A percentile compares a stretch with the other conserved stretches of the same genome.
Evolutionary conservation across 2,113 vertebrate genomes (phyloP).

Genomic region (Athene cunicularia): DNA sequence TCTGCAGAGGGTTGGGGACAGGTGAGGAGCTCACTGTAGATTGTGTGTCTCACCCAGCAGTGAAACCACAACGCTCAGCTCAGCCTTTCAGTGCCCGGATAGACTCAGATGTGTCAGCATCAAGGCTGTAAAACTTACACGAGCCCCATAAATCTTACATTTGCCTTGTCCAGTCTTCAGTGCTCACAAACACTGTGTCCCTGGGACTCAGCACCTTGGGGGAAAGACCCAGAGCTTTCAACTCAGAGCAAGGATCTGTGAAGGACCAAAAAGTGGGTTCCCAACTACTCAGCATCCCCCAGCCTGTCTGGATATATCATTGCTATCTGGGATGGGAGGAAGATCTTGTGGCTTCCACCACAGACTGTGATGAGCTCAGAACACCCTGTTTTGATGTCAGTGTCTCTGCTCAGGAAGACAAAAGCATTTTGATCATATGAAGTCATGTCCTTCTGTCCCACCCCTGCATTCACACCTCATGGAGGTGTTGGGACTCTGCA

Average conservation of each 20-base stretch:
- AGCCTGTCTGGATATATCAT: not conserved
- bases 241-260: not conserved
- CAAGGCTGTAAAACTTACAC: not conserved
- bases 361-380: not conserved
- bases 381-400: fast-evolving
- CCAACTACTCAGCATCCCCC: not conserved
- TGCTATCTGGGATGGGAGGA: not conserved
- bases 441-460: not conserved
- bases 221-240: not conserved
- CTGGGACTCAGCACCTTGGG: not conserved
- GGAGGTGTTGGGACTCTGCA: not conserved
- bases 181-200: not conserved
- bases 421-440: not conserved
- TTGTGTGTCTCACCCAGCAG: not conserved
- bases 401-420: not conserved
- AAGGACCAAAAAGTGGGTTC: not conserved
- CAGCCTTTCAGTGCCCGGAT: not conserved
- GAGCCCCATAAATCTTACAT: not conserved
- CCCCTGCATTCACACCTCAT: not conserved
- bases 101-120: not conserved
- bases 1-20: not conserved
- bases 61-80: not conserved
- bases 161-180: not conserved
- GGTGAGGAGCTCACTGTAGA: not conserved
- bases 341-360: fast-evolving